These are phyloP conservation scores for Synanthedon andrenaeformis DNA, from an alignment of 2,888 invertebrate genomes.

Conservation along the genomic window DNA sequence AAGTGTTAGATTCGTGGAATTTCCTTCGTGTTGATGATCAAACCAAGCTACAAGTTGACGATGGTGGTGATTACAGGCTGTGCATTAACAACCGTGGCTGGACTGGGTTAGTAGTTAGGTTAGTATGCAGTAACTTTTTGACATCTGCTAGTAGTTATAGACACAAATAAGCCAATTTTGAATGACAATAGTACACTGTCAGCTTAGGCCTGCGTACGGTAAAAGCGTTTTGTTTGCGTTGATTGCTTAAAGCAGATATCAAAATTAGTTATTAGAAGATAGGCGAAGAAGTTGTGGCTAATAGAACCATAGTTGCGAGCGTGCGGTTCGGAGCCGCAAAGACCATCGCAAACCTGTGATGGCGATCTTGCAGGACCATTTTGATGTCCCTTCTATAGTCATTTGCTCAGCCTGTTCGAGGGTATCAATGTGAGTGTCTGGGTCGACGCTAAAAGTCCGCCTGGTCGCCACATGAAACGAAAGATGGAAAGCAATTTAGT, in stretches of 20 bases:
- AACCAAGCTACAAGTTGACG: slow-evolving; percentile 49
- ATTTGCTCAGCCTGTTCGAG: slow-evolving; percentile 97
- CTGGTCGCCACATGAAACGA: slow-evolving; percentile 74
- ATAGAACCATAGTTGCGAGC: slow-evolving; percentile 67
- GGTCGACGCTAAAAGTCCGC: slow-evolving; percentile 97
- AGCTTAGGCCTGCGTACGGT: not conserved
- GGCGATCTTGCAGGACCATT: slow-evolving; percentile 99
- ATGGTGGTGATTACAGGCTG: slow-evolving; percentile 57
- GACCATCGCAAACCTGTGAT: slow-evolving; percentile 90
- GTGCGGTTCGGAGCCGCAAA: slow-evolving; percentile 67
- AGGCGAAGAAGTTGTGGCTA: slow-evolving; percentile 64
- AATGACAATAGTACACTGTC: not conserved
- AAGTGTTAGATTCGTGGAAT: slow-evolving; percentile 63
- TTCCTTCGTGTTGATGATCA: slow-evolving; percentile 51
- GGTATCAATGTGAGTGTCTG: slow-evolving; percentile 97
- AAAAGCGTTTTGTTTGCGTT: not conserved
- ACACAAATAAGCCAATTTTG: not conserved
- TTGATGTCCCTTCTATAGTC: slow-evolving; percentile 98
- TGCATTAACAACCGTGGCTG: slow-evolving; percentile 64
- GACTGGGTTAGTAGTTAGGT: slow-evolving; percentile 37
- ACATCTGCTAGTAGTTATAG: slow-evolving; percentile 35
- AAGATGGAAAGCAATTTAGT: slow-evolving; percentile 57
- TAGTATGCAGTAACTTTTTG: slow-evolving; percentile 46
- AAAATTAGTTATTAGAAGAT: slow-evolving; percentile 46
- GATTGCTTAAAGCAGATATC: slow-evolving; percentile 42